Evolutionary conservation across 1,140 invertebrate genomes (phyloP).

Genomic region (Saccostrea cuccullata): DNA sequence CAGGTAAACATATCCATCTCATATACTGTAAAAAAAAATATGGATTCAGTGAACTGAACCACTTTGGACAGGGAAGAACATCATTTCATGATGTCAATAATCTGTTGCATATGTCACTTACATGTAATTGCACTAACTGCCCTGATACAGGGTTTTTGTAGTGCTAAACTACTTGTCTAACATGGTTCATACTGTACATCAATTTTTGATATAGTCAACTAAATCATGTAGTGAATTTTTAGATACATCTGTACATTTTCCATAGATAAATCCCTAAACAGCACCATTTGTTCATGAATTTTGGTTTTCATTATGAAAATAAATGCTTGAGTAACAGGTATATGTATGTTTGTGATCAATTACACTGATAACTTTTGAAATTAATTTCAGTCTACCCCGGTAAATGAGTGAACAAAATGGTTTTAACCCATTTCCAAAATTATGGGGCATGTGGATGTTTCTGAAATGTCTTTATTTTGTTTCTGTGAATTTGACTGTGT

Average conservation of each 20-base stretch:
- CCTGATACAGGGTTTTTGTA: too few species aligned
- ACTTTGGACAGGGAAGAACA: neutral
- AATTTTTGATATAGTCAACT: neutral
- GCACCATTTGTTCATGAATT: too few species aligned
- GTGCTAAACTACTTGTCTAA: too few species aligned
- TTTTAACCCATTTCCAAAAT: neutral
- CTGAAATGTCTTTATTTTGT: neutral
- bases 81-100: neutral
- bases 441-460: neutral
- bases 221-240: neutral
- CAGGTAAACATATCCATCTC: conserved; percentile 58
- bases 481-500: too few species aligned
- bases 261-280: neutral
- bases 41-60: neutral
- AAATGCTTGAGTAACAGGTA: neutral
- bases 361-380: neutral
- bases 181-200: neutral
- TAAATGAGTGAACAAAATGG: neutral
- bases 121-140: too few species aligned
- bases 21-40: neutral
- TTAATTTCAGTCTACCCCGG: conserved; percentile 21
- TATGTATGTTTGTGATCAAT: neutral
- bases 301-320: too few species aligned
- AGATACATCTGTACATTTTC: neutral
- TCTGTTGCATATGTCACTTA: too few species aligned